Evolutionary conservation across 2,888 invertebrate genomes (phyloP).

Genomic region (Pseudococcus jackbeardsleyi): DNA sequence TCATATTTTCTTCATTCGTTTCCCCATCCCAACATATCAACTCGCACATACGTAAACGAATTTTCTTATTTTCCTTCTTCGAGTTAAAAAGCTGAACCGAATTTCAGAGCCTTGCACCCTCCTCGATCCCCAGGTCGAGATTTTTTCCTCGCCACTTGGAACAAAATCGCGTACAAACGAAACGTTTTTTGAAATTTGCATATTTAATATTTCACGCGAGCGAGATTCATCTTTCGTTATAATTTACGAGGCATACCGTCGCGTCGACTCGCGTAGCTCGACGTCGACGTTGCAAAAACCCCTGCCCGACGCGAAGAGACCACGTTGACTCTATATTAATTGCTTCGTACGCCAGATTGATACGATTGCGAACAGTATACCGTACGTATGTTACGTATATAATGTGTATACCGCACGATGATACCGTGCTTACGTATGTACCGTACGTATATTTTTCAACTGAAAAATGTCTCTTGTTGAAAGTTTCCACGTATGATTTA

Average conservation of each 20-base stretch:
- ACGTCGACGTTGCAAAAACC: neutral
- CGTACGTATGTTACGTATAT: neutral
- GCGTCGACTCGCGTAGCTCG: neutral
- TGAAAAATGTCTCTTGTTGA: constrained; percentile 33
- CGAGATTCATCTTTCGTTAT: constrained; percentile 18
- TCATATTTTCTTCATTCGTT: neutral
- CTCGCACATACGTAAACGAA: neutral
- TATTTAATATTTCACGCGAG: constrained; percentile 51
- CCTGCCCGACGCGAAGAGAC: neutral
- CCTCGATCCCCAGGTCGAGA: neutral
- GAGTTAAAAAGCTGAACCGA: neutral
- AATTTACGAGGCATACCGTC: constrained; percentile 33
- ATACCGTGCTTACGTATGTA: neutral
- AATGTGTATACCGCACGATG: neutral
- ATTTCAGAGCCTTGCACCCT: neutral
- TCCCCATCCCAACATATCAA: neutral
- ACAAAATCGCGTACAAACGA: constrained; percentile 3
- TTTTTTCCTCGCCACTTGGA: neutral
- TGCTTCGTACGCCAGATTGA: neutral
- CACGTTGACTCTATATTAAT: constrained; percentile 8
- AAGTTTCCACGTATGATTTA: constrained; percentile 27
- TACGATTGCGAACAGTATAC: neutral
- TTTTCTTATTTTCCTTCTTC: constrained; percentile 14
- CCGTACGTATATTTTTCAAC: neutral
- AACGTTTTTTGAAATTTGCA: constrained; percentile 48